A percentile compares a stretch with the other conserved stretches of the same genome.
phyloP scores from a whole-genome alignment of 2,797 vertebrate species.

The Acanthopagrus latus region DNA sequence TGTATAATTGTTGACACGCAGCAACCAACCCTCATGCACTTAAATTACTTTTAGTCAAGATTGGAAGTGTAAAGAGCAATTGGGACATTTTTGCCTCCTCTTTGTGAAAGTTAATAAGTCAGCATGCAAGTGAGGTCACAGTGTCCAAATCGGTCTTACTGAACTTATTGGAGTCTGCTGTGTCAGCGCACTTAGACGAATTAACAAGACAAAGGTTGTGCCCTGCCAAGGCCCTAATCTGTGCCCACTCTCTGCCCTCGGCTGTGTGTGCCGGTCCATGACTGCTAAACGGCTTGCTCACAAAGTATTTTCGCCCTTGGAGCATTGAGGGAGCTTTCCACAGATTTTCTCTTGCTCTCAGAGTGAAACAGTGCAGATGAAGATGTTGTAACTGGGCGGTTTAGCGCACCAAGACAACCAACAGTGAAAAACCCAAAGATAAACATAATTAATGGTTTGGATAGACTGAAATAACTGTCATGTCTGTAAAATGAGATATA shows the following conservation, averaged over 20 bases:
- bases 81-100: background rate
- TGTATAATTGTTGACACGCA: background rate
- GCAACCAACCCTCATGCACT: background rate
- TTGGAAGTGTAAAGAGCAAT: background rate
- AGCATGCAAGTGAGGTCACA: constrained; percentile 30
- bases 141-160: constrained; percentile 29
- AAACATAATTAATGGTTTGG: background rate
- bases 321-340: constrained; percentile 30
- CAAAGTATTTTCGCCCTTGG: constrained; percentile 19
- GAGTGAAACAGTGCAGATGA: constrained; percentile 10
- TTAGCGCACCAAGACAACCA: background rate
- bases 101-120: constrained; percentile 10
- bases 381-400: background rate
- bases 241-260: constrained; percentile 49
- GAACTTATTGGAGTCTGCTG: constrained; percentile 37
- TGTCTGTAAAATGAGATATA: too few species aligned
- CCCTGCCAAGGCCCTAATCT: constrained; percentile 50
- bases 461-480: too few species aligned
- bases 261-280: constrained; percentile 44
- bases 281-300: constrained; percentile 58
- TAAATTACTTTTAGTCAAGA: background rate
- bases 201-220: constrained; percentile 65
- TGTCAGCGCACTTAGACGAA: constrained; percentile 51
- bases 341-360: constrained; percentile 20
- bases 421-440: background rate